Evolutionary conservation across 2,113 vertebrate species (phyloP), one percentile per base, ranked within the genome.

Genomic region (Benitochromis conjunctus): DNA sequence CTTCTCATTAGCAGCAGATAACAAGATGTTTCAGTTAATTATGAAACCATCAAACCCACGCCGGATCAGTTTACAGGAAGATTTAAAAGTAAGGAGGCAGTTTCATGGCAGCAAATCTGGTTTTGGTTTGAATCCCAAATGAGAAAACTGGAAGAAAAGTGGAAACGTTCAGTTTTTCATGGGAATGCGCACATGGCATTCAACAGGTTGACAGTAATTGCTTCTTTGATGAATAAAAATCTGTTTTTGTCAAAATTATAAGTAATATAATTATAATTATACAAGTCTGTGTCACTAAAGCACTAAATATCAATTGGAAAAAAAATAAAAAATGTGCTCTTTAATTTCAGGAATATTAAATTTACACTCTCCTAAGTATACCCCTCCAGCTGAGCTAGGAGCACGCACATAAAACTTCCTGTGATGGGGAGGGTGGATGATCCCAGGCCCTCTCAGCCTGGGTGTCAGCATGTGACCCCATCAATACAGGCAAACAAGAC

Each of bases 401-500:
- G 64, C 41, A 43, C 9, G 11, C 38, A 21, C 60, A 76, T 82
- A 82, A 91, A 85, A 54, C 80, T 55, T 82, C 71, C 62, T 26
- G 5, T 4, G 48, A 69, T 16, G 29, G 57, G 14, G 16, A 31
- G 14, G 41, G 66, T 18, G 62, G 79, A 92, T 54, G 85, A 77
- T 74, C 12, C 53, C 2, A 26, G 29, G 36, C 16, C 53, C 58
- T 41, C 80, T 54, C 66, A 9, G 82, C 24, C 11, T 41, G 57
- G 58, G 41, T 56, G 76, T 88, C 76, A 54, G 60, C 18, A 48
- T 16, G 60, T 87, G 91, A 95, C 91, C 91, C 86, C 92, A 94
- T 94, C 89, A 71, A 82, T 92, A 93, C 87, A 58, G 51, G 71
- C 54, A 54, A 94, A 92, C 54, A 34, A 93, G 91, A 89, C 81